A percentile compares a stretch with the other conserved stretches of the same genome.
phyloP scores from a whole-genome alignment of 2,113 vertebrate species.

The Craseonycteris thonglongyai region DNA sequence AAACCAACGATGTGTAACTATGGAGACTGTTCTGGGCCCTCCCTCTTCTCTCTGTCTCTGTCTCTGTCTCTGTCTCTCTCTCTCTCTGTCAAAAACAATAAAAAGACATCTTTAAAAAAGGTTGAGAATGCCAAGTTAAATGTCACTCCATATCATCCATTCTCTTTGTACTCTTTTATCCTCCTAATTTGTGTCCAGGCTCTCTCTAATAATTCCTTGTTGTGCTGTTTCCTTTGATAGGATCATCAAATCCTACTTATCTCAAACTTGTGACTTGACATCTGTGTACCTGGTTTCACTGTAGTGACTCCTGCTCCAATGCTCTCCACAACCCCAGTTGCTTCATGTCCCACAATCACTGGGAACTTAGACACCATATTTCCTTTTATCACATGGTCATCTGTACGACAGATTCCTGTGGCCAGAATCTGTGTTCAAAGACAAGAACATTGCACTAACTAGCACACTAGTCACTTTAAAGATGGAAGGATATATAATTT shows the following conservation, averaged over 20 bases:
- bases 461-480: not conserved
- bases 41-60: no score
- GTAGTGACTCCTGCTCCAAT: constrained; percentile 78
- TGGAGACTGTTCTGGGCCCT: no score
- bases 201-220: not conserved
- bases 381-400: constrained; percentile 80
- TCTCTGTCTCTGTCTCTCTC: no score
- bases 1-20: no score
- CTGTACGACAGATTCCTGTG: constrained; percentile 90
- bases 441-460: not conserved
- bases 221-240: not conserved
- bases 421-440: constrained; percentile 78
- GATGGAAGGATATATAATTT: not conserved
- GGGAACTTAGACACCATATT: constrained; percentile 82
- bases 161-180: not conserved
- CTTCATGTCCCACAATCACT: constrained; percentile 89
- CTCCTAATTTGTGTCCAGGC: not conserved
- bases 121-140: not conserved
- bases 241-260: not conserved
- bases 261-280: not conserved
- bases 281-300: constrained; percentile 74
- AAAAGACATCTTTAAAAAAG: no score
- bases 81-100: no score
- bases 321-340: constrained; percentile 88
- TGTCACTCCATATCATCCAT: not conserved